Evolutionary conservation across 2,888 invertebrate genomes (phyloP).

Genomic region (Strigamia transsilvanica): DNA sequence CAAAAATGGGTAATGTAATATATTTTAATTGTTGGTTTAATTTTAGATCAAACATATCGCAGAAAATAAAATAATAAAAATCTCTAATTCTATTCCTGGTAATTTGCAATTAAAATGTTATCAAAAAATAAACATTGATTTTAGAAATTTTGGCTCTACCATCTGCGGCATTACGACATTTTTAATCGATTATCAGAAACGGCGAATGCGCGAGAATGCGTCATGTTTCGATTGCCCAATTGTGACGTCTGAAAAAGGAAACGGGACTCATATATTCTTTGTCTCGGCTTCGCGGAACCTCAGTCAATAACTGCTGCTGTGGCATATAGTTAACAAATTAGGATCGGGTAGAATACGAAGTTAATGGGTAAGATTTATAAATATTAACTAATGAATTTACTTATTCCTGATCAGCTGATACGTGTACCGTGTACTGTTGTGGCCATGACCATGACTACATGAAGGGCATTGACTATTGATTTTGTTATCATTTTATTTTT

Average conservation of each 20-base stretch:
- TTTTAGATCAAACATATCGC: too few species aligned
- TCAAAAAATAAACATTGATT: not conserved
- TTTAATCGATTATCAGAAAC: constrained; percentile 13
- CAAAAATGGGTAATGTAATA: too few species aligned
- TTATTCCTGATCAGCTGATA: not conserved
- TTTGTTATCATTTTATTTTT: not conserved
- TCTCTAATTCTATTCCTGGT: too few species aligned
- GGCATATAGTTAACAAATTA: not conserved
- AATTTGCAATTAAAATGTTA: not conserved
- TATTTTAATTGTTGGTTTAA: too few species aligned
- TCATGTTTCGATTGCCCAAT: constrained; percentile 26
- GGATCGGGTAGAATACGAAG: not conserved
- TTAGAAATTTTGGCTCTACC: not conserved
- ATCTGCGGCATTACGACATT: not conserved
- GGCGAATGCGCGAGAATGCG: not conserved
- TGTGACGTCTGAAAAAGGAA: not conserved
- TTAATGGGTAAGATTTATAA: constrained; percentile 12
- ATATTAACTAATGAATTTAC: not conserved
- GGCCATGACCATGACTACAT: constrained; percentile 26
- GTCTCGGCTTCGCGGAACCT: not conserved
- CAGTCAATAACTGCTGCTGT: not conserved
- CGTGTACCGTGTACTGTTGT: not conserved
- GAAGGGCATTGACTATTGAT: constrained; percentile 24
- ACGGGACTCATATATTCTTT: not conserved
- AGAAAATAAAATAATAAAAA: too few species aligned